Percentiles rank a stretch among this genome's conserved stretches.
Evolutionary conservation across 2,797 vertebrate genomes (phyloP).

Genomic region (Pelochelys cantorii): DNA sequence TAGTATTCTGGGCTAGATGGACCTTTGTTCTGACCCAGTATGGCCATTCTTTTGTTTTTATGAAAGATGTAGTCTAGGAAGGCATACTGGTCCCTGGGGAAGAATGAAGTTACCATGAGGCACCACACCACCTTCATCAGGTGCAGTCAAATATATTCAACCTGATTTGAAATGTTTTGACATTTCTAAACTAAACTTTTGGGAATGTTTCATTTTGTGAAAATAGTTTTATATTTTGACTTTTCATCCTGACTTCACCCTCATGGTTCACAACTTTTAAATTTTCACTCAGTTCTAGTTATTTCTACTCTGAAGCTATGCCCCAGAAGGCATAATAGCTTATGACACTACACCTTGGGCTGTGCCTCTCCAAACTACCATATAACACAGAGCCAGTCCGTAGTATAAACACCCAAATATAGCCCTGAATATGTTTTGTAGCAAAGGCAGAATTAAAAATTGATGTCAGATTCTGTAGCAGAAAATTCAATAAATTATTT

Average conservation of each 20-base stretch:
- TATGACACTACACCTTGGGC: neutral
- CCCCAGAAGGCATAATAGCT: slow-evolving; percentile 22
- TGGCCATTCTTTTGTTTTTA: too few relatives aligned
- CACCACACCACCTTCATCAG: neutral
- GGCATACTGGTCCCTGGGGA: neutral
- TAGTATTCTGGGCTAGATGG: too few relatives aligned
- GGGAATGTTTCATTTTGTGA: neutral
- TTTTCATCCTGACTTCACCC: slow-evolving; percentile 62
- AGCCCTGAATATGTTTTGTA: neutral
- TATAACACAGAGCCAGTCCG: neutral
- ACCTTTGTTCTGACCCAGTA: too few relatives aligned
- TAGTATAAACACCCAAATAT: neutral
- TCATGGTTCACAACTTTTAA: slow-evolving; percentile 8
- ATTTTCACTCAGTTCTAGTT: slow-evolving; percentile 51
- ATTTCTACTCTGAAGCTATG: slow-evolving; percentile 9
- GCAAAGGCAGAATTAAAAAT: slow-evolving; percentile 12
- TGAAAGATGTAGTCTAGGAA: neutral
- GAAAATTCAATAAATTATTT: neutral
- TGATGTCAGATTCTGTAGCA: neutral
- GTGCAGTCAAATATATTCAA: neutral
- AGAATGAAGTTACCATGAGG: neutral
- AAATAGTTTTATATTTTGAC: slow-evolving; percentile 41
- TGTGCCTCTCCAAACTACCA: slow-evolving; percentile 25
- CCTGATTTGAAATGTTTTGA: neutral
- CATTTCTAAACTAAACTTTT: neutral